Conservation (phyloP, 1,140 invertebrate species). For the Apis dorsata region DNA sequence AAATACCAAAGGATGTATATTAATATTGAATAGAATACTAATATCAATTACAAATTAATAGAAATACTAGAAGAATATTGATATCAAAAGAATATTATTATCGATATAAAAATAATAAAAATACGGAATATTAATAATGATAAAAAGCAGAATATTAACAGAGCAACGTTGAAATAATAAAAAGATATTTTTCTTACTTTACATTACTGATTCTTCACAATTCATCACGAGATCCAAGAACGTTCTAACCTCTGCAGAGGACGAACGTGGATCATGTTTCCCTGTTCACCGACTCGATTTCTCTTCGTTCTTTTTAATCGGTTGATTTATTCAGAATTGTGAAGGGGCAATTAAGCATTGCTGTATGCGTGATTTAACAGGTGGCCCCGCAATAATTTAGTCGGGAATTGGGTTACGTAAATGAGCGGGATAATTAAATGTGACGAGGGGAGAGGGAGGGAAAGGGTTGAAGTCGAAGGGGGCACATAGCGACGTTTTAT, state of each 20-base stretch:
- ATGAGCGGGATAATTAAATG: constrained; percentile 31
- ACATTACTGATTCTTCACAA: too few species aligned
- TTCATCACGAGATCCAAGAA: too few species aligned
- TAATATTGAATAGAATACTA: too few species aligned
- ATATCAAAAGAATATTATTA: too few species aligned
- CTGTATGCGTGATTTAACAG: constrained; percentile 31
- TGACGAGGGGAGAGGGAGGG: not conserved
- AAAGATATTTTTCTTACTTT: too few species aligned
- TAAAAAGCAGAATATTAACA: too few species aligned
- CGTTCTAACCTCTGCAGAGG: not conserved
- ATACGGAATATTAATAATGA: too few species aligned
- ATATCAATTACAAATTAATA: too few species aligned
- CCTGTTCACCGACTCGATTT: not conserved
- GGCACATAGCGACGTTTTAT: not conserved
- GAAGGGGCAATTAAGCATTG: constrained; percentile 26
- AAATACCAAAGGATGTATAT: too few species aligned
- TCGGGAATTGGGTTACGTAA: constrained; percentile 38
- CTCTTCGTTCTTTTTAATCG: constrained; percentile 8
- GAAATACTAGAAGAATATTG: too few species aligned
- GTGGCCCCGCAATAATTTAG: constrained; percentile 33
- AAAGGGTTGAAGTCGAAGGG: constrained; percentile 16
- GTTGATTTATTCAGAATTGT: constrained; percentile 28
- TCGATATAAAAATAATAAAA: too few species aligned
- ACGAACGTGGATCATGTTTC: not conserved
- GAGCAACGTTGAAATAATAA: too few species aligned